Percentiles rank a stretch among this genome's conserved stretches.
These are phyloP conservation scores for Tonatia bakeri DNA, from an alignment of 2,113 vertebrate genomes.

Conservation along the genomic window DNA sequence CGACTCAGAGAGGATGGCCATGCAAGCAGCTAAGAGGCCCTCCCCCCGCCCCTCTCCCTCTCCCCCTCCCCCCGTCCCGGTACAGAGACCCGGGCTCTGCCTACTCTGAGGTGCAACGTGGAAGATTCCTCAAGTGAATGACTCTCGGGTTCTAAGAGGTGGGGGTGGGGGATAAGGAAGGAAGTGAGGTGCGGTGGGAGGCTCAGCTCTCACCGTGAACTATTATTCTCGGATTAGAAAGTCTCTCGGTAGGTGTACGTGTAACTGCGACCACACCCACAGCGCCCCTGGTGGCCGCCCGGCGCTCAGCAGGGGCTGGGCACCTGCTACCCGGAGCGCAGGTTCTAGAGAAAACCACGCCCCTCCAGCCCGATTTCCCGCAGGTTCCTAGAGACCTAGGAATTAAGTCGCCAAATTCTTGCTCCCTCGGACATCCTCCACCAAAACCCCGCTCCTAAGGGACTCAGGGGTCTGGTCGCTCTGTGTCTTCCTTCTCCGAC, in stretches of 20 bases:
- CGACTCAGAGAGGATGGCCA: background rate
- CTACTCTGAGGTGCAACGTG: background rate
- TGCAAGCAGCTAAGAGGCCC: background rate
- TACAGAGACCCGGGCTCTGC: rapidly evolving
- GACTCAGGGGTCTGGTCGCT: background rate
- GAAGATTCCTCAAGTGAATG: background rate
- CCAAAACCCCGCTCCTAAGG: background rate
- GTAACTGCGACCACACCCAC: background rate
- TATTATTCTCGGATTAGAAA: background rate
- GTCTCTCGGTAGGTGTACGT: rapidly evolving
- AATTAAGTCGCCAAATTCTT: background rate
- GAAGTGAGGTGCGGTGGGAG: background rate
- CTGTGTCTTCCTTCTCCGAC: background rate
- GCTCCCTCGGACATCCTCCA: background rate
- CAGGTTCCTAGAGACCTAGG: background rate
- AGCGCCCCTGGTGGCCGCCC: background rate
- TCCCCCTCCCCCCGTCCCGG: background rate
- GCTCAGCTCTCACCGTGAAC: background rate
- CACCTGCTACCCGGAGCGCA: rapidly evolving
- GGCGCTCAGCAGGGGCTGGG: rapidly evolving
- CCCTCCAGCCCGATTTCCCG: background rate
- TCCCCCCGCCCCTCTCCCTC: rapidly evolving
- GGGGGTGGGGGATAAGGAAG: background rate
- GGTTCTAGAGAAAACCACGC: background rate
- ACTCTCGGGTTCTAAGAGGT: background rate